Evolutionary conservation across 2,113 vertebrate genomes (phyloP), one percentile per base, ranked within the genome.

Genomic region (Pimephales promelas): DNA sequence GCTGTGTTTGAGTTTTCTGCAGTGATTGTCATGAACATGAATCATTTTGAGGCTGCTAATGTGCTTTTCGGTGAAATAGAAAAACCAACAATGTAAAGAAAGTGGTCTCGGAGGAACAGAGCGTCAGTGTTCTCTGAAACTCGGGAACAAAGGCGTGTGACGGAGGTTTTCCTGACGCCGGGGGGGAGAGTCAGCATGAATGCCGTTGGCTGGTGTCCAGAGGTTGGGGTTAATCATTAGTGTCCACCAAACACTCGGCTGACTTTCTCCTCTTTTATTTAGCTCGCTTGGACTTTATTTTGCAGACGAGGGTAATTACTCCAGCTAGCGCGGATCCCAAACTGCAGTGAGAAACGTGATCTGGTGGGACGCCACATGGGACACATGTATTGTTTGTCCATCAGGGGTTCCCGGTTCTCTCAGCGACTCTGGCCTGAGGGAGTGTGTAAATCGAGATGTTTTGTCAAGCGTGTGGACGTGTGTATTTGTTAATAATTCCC

Each of bases 141-240:
- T 85, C 81, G 86, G 85, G 90, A 82, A 95, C 91, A 94, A 93
- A 92, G 89, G 70, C 64, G 28, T 5, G 88, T 90, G 88, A 91
- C 89, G 91, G 90, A 88, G 88, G 90, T 93, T 90, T 93, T 92
- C 87, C 90, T 92, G 92, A 88, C 90, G 87, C 88, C 90, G 89
- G 92, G 92, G 92, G 91, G 40, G 90, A 88, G 91, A 93, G 92
- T 92, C 94, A 95, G 93, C 90, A 91, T 93, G 92, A 93, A 91
- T 94, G 90, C 89, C 84, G 79, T 89, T 94, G 93, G 93, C 93
- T 90, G 85, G 88, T 84, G 84, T 90, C 92, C 93, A 91, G 88
- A 81, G 86, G 89, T 91, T 88, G 90, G 81, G 85, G 85, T 81
- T 70, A 79, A 82, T 75, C 62, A 57, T 73, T 34, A 59, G 16